Evolutionary conservation across 2,113 vertebrate genomes (phyloP).

Genomic region (Grammomys surdaster): DNA sequence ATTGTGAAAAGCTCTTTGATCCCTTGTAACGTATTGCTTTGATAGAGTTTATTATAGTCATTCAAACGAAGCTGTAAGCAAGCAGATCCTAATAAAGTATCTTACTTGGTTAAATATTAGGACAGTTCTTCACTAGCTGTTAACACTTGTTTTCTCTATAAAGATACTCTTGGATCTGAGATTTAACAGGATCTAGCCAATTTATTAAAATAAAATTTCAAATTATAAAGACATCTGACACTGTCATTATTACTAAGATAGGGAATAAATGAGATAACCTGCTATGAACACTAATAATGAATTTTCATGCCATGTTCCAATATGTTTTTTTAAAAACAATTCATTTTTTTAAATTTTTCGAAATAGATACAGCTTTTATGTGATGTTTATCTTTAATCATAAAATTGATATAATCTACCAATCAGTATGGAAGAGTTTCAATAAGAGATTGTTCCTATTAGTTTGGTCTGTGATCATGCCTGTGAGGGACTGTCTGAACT

Average conservation of each 20-base stretch:
- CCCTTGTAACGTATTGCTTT: constrained; percentile 68
- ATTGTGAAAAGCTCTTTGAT: constrained; percentile 75
- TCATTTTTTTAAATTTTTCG: background rate
- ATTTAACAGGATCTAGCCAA: constrained; percentile 32
- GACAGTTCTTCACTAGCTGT: constrained; percentile 47
- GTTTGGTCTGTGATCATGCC: background rate
- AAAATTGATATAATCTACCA: background rate
- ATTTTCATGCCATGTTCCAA: background rate
- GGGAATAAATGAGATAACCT: background rate
- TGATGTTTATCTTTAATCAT: background rate
- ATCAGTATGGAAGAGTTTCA: background rate
- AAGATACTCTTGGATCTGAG: constrained; percentile 51
- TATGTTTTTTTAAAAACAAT: background rate
- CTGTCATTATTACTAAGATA: background rate
- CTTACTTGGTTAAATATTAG: constrained; percentile 74
- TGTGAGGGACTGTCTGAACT: too few species aligned
- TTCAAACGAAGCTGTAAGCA: constrained; percentile 74
- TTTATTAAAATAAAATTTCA: constrained; percentile 31
- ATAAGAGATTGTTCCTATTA: background rate
- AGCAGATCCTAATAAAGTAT: constrained; percentile 72
- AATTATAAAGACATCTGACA: background rate
- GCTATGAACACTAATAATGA: background rate
- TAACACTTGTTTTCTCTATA: constrained; percentile 56
- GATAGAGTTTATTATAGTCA: constrained; percentile 72
- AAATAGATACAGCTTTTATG: background rate